phyloP scores from a whole-genome alignment of 2,797 vertebrate genomes.

The Gymnoscopelus microlampas region DNA sequence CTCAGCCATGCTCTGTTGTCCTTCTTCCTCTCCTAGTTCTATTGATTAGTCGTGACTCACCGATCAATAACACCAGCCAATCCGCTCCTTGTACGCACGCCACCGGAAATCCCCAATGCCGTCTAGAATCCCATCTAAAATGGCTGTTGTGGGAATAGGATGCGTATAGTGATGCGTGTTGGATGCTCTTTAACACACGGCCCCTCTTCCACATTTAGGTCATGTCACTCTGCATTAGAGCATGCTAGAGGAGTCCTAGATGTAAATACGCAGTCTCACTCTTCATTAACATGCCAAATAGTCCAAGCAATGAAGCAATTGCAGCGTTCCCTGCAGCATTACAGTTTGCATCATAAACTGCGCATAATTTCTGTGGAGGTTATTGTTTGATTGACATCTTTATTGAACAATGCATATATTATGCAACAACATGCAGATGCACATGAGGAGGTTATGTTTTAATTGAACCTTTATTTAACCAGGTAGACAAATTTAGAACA shows the following conservation, averaged over 20 bases:
- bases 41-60: slow-evolving; percentile 26
- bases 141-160: slow-evolving; percentile 5
- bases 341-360: too few relatives aligned
- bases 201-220: slow-evolving; percentile 23
- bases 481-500: too few relatives aligned
- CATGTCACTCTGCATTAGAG: slow-evolving; percentile 4
- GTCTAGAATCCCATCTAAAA: slow-evolving; percentile 10
- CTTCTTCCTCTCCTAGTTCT: slow-evolving; percentile 5
- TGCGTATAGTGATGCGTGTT: not conserved
- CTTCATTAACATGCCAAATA: not conserved
- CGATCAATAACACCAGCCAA: slow-evolving; percentile 12
- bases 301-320: too few relatives aligned
- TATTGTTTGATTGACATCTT: too few relatives aligned
- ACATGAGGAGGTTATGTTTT: too few relatives aligned
- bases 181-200: not conserved
- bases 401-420: too few relatives aligned
- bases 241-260: slow-evolving; percentile 1
- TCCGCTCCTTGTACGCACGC: not conserved
- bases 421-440: too few relatives aligned
- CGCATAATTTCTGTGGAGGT: too few relatives aligned
- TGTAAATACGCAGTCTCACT: slow-evolving; percentile 11
- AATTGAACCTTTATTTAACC: too few relatives aligned
- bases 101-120: not conserved
- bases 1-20: slow-evolving; percentile 5
- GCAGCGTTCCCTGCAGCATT: too few relatives aligned